Evolutionary conservation across 1,140 invertebrate genomes (phyloP).

Genomic region (Gonioctena quinquepunctata): DNA sequence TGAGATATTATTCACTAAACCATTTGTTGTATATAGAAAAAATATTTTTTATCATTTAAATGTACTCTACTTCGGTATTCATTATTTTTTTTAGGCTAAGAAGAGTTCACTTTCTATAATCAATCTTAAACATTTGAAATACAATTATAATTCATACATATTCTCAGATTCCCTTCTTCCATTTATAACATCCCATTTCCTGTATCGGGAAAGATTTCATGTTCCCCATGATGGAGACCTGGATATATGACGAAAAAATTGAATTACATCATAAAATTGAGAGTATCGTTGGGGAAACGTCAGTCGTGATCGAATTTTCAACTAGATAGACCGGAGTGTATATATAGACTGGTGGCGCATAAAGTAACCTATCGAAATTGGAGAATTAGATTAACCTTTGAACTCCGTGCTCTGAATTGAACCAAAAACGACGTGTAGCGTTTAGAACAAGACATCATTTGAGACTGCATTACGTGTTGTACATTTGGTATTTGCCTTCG

Average conservation of each 20-base stretch:
- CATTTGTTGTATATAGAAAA: no score
- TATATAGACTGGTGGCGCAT: conserved; percentile 5
- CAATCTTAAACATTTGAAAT: no score
- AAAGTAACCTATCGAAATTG: conserved; percentile 19
- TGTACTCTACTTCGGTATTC: no score
- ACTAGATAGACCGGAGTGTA: neutral
- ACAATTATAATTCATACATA: no score
- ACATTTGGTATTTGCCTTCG: neutral
- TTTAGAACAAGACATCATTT: neutral
- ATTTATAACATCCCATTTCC: neutral
- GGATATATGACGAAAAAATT: conserved; percentile 1
- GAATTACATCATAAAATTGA: conserved; percentile 6
- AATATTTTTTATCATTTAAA: no score
- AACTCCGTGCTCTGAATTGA: conserved; percentile 2
- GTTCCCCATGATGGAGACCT: neutral
- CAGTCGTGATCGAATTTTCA: conserved; percentile 16
- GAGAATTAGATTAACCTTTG: conserved; percentile 17
- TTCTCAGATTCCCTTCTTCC: no score
- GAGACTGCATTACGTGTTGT: neutral
- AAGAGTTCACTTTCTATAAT: no score
- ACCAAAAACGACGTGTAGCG: neutral
- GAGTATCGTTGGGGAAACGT: conserved; percentile 12
- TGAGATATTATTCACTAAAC: no score
- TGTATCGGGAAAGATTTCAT: neutral
- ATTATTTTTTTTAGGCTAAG: no score